phyloP scores from a whole-genome alignment of 2,113 vertebrate species.

The Halichoeres trimaculatus region DNA sequence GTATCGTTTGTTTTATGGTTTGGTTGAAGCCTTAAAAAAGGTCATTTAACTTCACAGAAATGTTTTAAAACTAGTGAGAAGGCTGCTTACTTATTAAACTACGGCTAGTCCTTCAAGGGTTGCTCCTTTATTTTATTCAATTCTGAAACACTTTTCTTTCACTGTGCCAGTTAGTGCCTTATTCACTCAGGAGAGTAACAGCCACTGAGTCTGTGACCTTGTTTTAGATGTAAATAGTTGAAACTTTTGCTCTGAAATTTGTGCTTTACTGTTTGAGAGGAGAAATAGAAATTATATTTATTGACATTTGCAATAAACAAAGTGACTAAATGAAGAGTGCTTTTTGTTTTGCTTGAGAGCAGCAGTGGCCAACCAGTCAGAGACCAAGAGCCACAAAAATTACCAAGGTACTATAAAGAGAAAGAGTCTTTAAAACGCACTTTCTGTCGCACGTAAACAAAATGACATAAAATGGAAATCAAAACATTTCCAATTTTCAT shows the following conservation, averaged over 20 bases:
- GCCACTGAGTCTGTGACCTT: background rate
- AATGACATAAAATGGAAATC: too few relatives aligned
- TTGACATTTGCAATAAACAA: slow-evolving; percentile 40
- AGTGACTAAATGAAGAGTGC: slow-evolving; percentile 19
- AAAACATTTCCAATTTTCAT: too few relatives aligned
- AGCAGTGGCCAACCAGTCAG: too few relatives aligned
- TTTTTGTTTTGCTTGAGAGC: background rate
- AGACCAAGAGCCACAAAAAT: too few relatives aligned
- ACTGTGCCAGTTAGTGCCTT: slow-evolving; percentile 16
- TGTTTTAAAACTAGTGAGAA: too few relatives aligned
- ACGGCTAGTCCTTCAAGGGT: background rate
- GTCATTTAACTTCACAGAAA: background rate
- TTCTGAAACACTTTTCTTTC: background rate
- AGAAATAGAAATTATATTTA: slow-evolving; percentile 33
- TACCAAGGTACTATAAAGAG: too few relatives aligned
- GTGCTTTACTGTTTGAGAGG: slow-evolving; percentile 2
- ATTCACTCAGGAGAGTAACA: slow-evolving; percentile 6
- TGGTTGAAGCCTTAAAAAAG: slow-evolving; percentile 1
- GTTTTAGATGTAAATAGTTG: slow-evolving; percentile 54
- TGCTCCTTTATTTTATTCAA: background rate
- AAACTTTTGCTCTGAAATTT: background rate
- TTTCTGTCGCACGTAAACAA: too few relatives aligned
- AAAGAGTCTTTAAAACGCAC: too few relatives aligned
- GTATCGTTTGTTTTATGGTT: slow-evolving; percentile 6
- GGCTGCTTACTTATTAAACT: too few relatives aligned